Evolutionary conservation across 2,113 vertebrate species (phyloP), one percentile per base, ranked within the genome.

Genomic region (Calonectris borealis): DNA sequence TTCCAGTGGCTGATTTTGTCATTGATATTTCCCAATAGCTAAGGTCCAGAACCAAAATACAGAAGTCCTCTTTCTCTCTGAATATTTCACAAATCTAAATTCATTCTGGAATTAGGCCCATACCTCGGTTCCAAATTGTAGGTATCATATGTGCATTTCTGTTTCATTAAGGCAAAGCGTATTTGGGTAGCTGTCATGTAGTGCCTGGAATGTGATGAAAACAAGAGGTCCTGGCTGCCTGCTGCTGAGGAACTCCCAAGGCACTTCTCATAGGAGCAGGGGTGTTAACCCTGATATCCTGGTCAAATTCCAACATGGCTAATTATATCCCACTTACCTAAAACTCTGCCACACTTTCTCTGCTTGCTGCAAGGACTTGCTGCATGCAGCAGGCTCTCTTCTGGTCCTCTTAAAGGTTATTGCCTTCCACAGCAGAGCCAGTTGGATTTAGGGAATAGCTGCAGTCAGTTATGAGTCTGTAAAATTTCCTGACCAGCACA

Each of bases 251-350:
- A 97, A 92, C 82, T 97, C 94, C 94, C 93, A 92, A 93, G 85
- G n/a, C 86, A 94, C 83, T 96, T 94, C 77, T 94, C 87, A 90
- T 61, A 70, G 92, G 78, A 97, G 93, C 91, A 88, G 51, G 10
- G 61, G 91, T 90, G 95, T 97, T 97, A 97, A 97, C 95, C 91
- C 93, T 95, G 94, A 93, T 95, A 95, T 95, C 88, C 94, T 79
- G 85, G 94, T 96, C 95, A 95, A 91, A 97, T 96, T 97, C 94
- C 96, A 96, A 95, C 89, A 96, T 52, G 84, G 66, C 55, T 96
- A 97, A 97, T 97, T 97, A 96, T 94, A 95, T 96, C 91, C 84
- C 76, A 83, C 91, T 94, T 94, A 94, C 93, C 93, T 91, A 96
- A 97, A 96, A 52, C 60, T 83, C 91, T 93, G 84, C 60, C 75